A percentile compares a stretch with the other conserved stretches of the same genome.
phyloP scores from a whole-genome alignment of 2,113 vertebrate genomes.

The Raja brachyura region DNA sequence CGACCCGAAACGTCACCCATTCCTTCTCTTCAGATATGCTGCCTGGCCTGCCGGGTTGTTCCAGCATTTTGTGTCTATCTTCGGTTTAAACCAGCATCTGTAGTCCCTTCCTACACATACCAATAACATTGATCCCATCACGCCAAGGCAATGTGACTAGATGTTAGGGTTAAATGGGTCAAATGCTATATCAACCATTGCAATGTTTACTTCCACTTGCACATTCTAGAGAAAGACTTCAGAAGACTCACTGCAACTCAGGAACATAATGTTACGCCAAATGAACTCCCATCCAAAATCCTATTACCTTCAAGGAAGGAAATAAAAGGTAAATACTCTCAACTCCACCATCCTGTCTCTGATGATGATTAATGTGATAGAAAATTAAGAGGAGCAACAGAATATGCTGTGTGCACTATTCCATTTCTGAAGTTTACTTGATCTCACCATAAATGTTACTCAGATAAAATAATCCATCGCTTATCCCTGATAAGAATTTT shows the following conservation, averaged over 20 bases:
- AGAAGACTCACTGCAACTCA: slow-evolving; percentile 32
- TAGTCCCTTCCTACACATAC: no score
- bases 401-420: no score
- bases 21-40: no score
- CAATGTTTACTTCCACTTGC: neutral
- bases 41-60: no score
- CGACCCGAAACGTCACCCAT: no score
- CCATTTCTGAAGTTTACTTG: neutral
- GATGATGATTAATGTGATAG: slow-evolving; percentile 61
- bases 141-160: neutral
- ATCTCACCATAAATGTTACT: neutral
- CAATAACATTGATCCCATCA: neutral
- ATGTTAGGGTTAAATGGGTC: neutral
- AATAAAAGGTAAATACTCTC: slow-evolving; percentile 58
- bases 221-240: slow-evolving; percentile 16
- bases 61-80: no score
- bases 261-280: neutral
- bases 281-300: neutral
- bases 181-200: neutral
- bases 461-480: no score
- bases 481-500: neutral
- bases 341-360: slow-evolving; percentile 54
- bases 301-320: slow-evolving; percentile 56
- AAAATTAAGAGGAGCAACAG: neutral
- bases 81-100: no score